Conservation (phyloP, 2,113 vertebrate species). For the Sinocyclocheilus anshuiensis region DNA sequence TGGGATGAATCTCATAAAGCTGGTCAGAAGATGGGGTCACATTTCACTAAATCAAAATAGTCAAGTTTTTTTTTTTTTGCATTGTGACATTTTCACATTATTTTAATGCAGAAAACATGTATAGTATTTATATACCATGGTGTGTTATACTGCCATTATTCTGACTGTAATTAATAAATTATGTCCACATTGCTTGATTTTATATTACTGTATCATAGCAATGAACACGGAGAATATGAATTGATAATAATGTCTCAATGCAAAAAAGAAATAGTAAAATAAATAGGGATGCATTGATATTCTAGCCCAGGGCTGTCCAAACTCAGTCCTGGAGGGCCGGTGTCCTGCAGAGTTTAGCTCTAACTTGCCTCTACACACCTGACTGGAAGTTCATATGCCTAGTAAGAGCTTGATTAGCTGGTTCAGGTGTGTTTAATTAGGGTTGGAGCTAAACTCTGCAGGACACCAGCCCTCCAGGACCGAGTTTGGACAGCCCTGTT, state of each 20-base stretch:
- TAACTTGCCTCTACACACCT: too few relatives aligned
- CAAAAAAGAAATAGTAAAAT: not conserved
- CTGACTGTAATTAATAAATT: not conserved
- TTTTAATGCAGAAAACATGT: not conserved
- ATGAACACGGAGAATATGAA: not conserved
- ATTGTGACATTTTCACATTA: not conserved
- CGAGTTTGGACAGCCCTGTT: too few relatives aligned
- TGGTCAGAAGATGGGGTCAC: not conserved
- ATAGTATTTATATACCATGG: not conserved
- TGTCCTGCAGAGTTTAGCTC: too few relatives aligned
- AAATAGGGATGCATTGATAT: not conserved
- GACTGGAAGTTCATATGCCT: too few relatives aligned
- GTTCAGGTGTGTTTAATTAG: too few relatives aligned
- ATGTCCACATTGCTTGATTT: too few relatives aligned
- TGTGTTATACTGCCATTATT: not conserved
- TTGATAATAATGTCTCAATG: not conserved
- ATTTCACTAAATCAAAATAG: not conserved
- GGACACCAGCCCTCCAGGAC: too few relatives aligned
- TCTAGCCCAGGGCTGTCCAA: too few relatives aligned
- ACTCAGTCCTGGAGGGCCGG: too few relatives aligned
- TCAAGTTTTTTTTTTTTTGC: not conserved
- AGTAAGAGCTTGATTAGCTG: too few relatives aligned
- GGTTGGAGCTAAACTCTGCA: too few relatives aligned
- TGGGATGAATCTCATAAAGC: conserved; percentile 14
- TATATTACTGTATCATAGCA: not conserved